Base-by-base conservation (phyloP, 2,888 invertebrate species). In the Idaea biselata region DNA sequence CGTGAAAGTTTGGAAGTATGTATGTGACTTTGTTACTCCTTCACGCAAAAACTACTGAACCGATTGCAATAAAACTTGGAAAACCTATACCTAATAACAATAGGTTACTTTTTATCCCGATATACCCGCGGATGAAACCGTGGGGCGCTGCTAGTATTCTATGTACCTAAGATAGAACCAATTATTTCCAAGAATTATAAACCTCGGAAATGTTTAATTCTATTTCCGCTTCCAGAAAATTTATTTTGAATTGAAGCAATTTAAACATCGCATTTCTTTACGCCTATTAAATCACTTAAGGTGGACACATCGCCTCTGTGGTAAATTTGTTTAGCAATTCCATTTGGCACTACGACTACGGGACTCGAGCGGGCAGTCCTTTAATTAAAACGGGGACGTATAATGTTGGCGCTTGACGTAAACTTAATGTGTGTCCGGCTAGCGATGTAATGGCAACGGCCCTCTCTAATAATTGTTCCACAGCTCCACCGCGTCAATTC, bases 281-380 rank as follows among this genome's bases (percentile, higher is more conserved):
- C 89, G 89, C 87, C 90, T 88, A 90, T 91, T 92, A 92, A 92
- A 92, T 92, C 91, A 92, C 91, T 92, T 91, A 88, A 91, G 91
- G 91, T 92, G 91, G 91, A 92, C 91, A 91, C 88, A 88, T 88
- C 83, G 89, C 84, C 82, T 74, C 73, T 85, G 90, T 86, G 89
- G 91, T 87, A 87, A 91, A 91, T 92, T 92, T 92, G 91, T 91
- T 92, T 88, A 88, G 91, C 87, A 90, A 92, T 92, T 91, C 89
- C 91, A 88, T 91, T 89, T 87, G 87, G 87, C 87, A 83, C 79
- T 81, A 81, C 79, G 79, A 76, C 78, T 68, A 69, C 69, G 68
- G 81, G 79, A 79, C 76, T 78, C 76, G 82, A 80, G 80, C 86
- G 90, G 89, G 81, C 88, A 88, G 90, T 89, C 90, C 90, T 89